A percentile compares a stretch with the other conserved stretches of the same genome.
Conservation (phyloP, 2,113 vertebrate species). For the Eurystomus gularis region DNA sequence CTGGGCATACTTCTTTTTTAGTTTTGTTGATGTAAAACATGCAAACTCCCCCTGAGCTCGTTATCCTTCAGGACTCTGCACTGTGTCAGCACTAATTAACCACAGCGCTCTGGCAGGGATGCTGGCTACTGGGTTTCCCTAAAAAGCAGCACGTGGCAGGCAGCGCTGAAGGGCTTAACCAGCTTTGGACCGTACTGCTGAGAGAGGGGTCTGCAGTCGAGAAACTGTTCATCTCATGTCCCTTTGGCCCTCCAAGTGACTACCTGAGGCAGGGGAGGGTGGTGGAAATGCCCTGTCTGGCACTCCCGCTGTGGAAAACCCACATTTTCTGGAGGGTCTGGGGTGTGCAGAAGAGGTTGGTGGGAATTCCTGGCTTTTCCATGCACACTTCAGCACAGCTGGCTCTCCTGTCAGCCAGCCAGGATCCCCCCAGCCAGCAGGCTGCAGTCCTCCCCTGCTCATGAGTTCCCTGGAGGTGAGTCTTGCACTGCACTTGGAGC, state of each 20-base stretch:
- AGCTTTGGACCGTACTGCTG: background rate
- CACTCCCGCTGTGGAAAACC: background rate
- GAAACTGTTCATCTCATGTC: background rate
- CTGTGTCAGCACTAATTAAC: conserved; percentile 30
- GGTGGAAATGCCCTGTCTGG: background rate
- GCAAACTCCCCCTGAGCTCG: background rate
- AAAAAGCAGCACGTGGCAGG: background rate
- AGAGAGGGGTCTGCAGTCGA: background rate
- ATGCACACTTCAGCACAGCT: background rate
- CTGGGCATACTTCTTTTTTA: background rate
- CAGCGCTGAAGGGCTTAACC: background rate
- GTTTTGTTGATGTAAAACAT: conserved; percentile 1
- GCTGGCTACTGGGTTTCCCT: background rate
- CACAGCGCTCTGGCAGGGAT: background rate
- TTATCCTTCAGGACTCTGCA: background rate
- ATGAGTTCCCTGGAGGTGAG: background rate
- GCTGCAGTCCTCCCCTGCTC: background rate
- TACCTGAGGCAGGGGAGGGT: background rate
- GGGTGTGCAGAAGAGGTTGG: background rate
- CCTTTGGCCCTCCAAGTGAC: background rate
- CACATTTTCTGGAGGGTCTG: background rate
- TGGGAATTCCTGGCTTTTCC: background rate
- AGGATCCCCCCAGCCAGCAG: background rate
- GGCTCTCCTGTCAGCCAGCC: background rate
- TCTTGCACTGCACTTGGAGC: background rate